Evolutionary conservation across 1,140 invertebrate species (phyloP).

Genomic region (Drosophila tristis): DNA sequence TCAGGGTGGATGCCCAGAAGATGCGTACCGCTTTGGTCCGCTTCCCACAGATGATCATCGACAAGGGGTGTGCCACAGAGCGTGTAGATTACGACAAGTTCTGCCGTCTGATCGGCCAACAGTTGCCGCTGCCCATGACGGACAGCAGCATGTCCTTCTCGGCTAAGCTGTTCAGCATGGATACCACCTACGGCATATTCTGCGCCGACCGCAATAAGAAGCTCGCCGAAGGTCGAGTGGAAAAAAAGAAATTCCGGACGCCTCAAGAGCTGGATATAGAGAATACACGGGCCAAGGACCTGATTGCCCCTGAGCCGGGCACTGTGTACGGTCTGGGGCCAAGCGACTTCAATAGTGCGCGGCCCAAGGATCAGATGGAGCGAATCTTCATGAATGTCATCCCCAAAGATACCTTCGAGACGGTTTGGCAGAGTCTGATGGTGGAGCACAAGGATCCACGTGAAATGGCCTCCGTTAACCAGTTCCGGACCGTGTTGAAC

Average conservation of each 20-base stretch:
- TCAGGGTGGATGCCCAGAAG: slow-evolving; percentile 47
- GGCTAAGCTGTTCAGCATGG: slow-evolving; percentile 43
- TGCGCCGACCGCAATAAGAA: slow-evolving; percentile 58
- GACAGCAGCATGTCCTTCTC: slow-evolving; percentile 47
- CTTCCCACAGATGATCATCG: slow-evolving; percentile 50
- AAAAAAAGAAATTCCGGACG: neutral
- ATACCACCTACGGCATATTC: slow-evolving; percentile 63
- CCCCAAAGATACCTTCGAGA: slow-evolving; percentile 28
- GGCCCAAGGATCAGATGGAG: slow-evolving; percentile 52
- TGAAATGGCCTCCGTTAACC: no score
- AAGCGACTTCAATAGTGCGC: slow-evolving; percentile 52
- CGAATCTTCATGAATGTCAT: slow-evolving; percentile 56
- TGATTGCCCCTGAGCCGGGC: slow-evolving; percentile 47
- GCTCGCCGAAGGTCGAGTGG: slow-evolving; percentile 4
- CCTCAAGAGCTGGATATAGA: slow-evolving; percentile 30
- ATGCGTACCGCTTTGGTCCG: slow-evolving; percentile 40
- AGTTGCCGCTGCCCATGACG: slow-evolving; percentile 41
- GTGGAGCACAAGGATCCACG: neutral
- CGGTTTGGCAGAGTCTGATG: slow-evolving; percentile 50
- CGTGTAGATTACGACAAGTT: slow-evolving; percentile 55
- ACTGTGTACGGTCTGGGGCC: slow-evolving; percentile 41
- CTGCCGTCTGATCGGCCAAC: slow-evolving; percentile 47
- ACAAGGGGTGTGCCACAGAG: slow-evolving; percentile 52
- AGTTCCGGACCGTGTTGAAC: no score
- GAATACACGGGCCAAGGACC: slow-evolving; percentile 40